phyloP scores from a whole-genome alignment of 2,113 vertebrate genomes.

The Arizona elegans region DNA sequence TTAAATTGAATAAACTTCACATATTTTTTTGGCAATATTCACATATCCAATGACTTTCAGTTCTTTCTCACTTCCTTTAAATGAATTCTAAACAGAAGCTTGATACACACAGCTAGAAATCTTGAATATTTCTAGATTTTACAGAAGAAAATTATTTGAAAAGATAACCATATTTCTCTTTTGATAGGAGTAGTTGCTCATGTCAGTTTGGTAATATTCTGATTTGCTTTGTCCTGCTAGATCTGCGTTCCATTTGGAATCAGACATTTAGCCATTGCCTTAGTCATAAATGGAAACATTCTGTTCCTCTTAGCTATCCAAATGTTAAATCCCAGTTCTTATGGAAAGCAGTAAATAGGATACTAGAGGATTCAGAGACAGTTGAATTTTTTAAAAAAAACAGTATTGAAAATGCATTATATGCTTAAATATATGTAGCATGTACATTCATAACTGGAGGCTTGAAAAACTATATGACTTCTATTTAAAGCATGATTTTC shows the following conservation, averaged over 20 bases:
- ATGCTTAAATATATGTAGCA: constrained; percentile 12
- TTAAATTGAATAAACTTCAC: background rate
- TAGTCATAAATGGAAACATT: constrained; percentile 61
- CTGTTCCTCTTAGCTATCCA: constrained; percentile 64
- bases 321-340: constrained; percentile 47
- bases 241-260: constrained; percentile 54
- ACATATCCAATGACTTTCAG: background rate
- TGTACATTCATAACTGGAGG: constrained; percentile 28
- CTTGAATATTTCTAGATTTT: background rate
- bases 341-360: constrained; percentile 49
- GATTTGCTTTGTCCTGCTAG: constrained; percentile 13
- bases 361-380: constrained; percentile 20
- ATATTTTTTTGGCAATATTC: background rate
- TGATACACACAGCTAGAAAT: background rate
- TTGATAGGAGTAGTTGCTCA: constrained; percentile 19
- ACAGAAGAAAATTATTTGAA: background rate
- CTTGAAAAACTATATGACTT: constrained; percentile 17
- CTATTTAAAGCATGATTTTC: background rate
- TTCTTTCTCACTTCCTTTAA: background rate
- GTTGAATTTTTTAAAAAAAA: constrained; percentile 27
- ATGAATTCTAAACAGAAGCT: background rate
- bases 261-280: constrained; percentile 39
- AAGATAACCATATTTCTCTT: background rate
- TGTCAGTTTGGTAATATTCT: constrained; percentile 21
- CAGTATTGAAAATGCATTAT: constrained; percentile 36